These are phyloP conservation scores for Luperina nickerlii DNA, from an alignment of 2,888 invertebrate species.

Conservation along the genomic window DNA sequence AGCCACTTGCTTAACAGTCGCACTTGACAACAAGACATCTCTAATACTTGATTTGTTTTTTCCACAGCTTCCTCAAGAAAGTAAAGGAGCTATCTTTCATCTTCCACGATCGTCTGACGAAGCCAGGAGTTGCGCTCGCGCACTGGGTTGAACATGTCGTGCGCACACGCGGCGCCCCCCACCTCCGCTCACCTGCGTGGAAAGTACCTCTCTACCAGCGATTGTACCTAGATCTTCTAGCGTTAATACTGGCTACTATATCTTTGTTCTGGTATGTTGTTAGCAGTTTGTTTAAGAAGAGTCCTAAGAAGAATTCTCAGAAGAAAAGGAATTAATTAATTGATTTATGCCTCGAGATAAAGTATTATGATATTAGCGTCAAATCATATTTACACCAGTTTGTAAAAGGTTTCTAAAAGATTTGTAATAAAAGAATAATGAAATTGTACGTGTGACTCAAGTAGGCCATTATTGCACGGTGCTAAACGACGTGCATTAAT, in stretches of 20 bases:
- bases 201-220: conserved; percentile 73
- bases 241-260: conserved; percentile 43
- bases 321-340: conserved; percentile 54
- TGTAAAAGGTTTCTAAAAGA: not conserved
- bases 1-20: not conserved
- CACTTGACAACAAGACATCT: not conserved
- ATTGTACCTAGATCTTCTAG: conserved; percentile 76
- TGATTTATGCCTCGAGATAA: not conserved
- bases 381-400: not conserved
- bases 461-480: not conserved
- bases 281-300: conserved; percentile 24
- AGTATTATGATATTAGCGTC: no score
- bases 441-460: not conserved
- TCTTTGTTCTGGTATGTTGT: not conserved
- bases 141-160: conserved; percentile 93
- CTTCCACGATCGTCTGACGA: conserved; percentile 84
- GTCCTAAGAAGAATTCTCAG: conserved; percentile 26
- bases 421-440: not conserved
- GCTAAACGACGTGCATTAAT: not conserved
- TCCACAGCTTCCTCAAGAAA: conserved; percentile 68
- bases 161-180: conserved; percentile 88
- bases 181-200: conserved; percentile 79
- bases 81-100: conserved; percentile 69
- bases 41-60: not conserved
- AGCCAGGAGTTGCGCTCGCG: conserved; percentile 90